phyloP scores from a whole-genome alignment of 64 coral and sea anemone genomes.

The Hydrozoanthus tunicans region DNA sequence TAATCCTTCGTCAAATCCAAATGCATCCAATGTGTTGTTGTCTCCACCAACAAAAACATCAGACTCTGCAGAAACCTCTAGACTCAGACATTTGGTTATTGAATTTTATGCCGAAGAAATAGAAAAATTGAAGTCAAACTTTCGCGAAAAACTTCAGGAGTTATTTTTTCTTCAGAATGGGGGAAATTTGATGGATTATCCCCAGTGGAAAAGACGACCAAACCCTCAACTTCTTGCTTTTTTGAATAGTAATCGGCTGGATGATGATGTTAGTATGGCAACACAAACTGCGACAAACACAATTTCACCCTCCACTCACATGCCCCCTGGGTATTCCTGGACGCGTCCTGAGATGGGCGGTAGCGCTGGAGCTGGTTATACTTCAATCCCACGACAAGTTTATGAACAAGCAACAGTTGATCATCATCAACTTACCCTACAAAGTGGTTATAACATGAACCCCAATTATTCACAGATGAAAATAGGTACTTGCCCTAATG shows the following conservation, averaged over 20 bases:
- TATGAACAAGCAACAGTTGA: constrained; percentile 86
- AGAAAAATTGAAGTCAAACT: constrained; percentile 80
- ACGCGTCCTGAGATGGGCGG: constrained; percentile 33
- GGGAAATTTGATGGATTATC: constrained; percentile 90
- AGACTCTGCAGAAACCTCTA: constrained; percentile 76
- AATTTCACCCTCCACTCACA: constrained; percentile 55
- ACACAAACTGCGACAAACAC: constrained; percentile 65
- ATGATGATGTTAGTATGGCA: constrained; percentile 80
- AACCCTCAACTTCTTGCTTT: constrained; percentile 65
- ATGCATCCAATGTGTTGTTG: constrained; percentile 25
- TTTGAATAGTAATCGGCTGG: constrained; percentile 77
- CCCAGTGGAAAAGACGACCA: constrained; percentile 81
- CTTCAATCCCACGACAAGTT: constrained; percentile 58
- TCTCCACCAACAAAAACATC: constrained; percentile 45
- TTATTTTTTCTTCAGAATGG: constrained; percentile 98
- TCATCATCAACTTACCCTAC: constrained; percentile 41
- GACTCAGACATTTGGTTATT: constrained; percentile 78
- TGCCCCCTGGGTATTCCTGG: constrained; percentile 61
- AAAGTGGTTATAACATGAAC: constrained; percentile 58
- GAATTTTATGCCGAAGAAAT: constrained; percentile 88
- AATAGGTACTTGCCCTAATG: constrained; percentile 81
- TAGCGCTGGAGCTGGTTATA: constrained; percentile 33
- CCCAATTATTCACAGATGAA: constrained; percentile 67
- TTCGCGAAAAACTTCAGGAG: constrained; percentile 91
- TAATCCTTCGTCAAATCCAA: constrained; percentile 57